A percentile compares a stretch with the other conserved stretches of the same genome.
Conservation (phyloP, 2,797 vertebrate species). For the Hydrocynus forskahlii region DNA sequence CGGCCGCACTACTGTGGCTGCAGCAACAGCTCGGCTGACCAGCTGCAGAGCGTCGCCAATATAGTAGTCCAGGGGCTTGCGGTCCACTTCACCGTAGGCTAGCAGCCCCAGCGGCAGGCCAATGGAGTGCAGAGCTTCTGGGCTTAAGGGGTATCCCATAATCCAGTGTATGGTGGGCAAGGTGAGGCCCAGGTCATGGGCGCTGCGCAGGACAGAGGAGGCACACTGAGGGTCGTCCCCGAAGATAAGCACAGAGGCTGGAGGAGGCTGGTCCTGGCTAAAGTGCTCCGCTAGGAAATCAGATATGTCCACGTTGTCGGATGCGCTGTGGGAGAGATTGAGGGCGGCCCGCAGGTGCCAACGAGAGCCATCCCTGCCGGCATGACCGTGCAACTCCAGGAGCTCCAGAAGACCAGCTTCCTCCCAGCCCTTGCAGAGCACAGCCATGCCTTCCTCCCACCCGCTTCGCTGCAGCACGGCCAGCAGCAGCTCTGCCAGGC, state of each 20-base stretch:
- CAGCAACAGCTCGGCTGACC: constrained; percentile 74
- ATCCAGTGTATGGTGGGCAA: constrained; percentile 84
- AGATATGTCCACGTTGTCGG: constrained; percentile 67
- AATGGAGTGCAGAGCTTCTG: constrained; percentile 77
- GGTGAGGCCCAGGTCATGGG: constrained; percentile 74
- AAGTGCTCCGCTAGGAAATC: constrained; percentile 74
- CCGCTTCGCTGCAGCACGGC: constrained; percentile 75
- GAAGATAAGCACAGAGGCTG: constrained; percentile 77
- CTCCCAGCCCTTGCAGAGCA: constrained; percentile 86
- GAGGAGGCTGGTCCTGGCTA: constrained; percentile 67
- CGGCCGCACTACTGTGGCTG: constrained; percentile 64
- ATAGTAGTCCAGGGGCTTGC: constrained; percentile 82
- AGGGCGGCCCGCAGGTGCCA: constrained; percentile 76
- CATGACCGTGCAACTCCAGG: constrained; percentile 68
- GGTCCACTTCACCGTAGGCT: constrained; percentile 83
- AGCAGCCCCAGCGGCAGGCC: constrained; percentile 85
- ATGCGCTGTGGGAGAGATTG: constrained; percentile 75
- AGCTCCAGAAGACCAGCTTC: constrained; percentile 74
- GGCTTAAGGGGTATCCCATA: constrained; percentile 82
- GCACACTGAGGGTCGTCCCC: constrained; percentile 76
- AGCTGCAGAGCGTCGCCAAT: constrained; percentile 82
- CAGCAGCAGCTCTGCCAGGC: constrained; percentile 78
- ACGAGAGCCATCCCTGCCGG: constrained; percentile 46
- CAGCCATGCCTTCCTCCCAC: constrained; percentile 81
- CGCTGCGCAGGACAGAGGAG: constrained; percentile 73